These are phyloP conservation scores for Helicoverpa armigera DNA, from an alignment of 1,140 invertebrate genomes.

Conservation along the genomic window DNA sequence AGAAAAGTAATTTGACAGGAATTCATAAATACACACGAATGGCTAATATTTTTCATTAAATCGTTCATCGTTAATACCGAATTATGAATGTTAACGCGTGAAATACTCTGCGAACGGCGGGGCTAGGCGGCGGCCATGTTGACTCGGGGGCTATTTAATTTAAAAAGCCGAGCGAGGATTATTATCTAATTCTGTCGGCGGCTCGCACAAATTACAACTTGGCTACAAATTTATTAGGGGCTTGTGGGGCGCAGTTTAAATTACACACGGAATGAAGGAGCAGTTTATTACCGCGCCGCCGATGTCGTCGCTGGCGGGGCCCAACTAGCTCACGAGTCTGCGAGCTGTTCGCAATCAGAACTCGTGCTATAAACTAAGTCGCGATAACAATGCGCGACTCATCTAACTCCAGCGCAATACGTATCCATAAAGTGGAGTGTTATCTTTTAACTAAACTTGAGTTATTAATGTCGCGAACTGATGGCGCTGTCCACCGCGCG, in stretches of 20 bases:
- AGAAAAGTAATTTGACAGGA: slow-evolving; percentile 36
- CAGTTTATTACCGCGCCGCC: slow-evolving; percentile 40
- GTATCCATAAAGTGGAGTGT: background rate
- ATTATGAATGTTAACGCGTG: slow-evolving; percentile 51
- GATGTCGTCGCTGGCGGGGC: too few species aligned
- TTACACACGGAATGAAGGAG: slow-evolving; percentile 43
- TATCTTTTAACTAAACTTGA: slow-evolving; percentile 38
- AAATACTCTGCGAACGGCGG: slow-evolving; percentile 21
- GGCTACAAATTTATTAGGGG: slow-evolving; percentile 47
- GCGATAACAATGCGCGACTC: slow-evolving; percentile 2
- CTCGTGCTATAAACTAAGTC: background rate
- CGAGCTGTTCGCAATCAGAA: background rate
- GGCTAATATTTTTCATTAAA: slow-evolving; percentile 56
- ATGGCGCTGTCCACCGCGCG: background rate
- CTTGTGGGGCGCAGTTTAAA: slow-evolving; percentile 42
- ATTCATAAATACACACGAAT: slow-evolving; percentile 22
- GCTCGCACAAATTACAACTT: slow-evolving; percentile 42
- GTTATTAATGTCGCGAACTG: slow-evolving; percentile 23
- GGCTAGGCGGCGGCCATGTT: slow-evolving; percentile 51
- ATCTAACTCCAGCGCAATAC: background rate
- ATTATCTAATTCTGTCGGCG: slow-evolving; percentile 55
- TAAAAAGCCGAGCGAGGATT: slow-evolving; percentile 55
- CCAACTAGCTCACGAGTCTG: background rate
- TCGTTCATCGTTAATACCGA: slow-evolving; percentile 51
- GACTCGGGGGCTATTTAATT: slow-evolving; percentile 55